Evolutionary conservation across 2,888 invertebrate species (phyloP).

Genomic region (Agrenia bidenticulata): DNA sequence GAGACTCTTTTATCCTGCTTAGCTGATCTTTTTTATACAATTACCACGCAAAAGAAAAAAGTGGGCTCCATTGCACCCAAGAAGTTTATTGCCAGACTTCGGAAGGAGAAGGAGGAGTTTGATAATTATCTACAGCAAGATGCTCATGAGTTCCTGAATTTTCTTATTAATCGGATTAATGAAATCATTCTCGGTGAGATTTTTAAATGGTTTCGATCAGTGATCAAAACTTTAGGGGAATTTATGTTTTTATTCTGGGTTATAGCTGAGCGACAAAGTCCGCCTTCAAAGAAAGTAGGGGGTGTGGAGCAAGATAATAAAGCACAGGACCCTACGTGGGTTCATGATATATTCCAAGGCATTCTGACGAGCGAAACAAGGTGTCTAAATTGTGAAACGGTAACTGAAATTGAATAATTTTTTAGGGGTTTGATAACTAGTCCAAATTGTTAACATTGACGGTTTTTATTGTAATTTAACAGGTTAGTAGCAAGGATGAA

Average conservation of each 20-base stretch:
- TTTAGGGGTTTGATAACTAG: background rate
- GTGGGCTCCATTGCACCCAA: constrained; percentile 99
- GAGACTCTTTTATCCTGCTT: constrained; percentile 97
- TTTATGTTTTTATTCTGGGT: constrained; percentile 96
- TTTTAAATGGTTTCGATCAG: no score
- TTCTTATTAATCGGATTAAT: constrained; percentile 96
- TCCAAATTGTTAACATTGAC: background rate
- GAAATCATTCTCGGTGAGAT: constrained; percentile 93
- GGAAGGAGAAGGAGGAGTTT: constrained; percentile 99
- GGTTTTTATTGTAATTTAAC: constrained; percentile 34
- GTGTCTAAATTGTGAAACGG: constrained; percentile 99
- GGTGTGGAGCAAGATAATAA: constrained; percentile 39
- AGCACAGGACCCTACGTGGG: constrained; percentile 90
- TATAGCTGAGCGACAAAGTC: constrained; percentile 71
- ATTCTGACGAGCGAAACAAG: constrained; percentile 98
- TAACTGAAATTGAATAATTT: constrained; percentile 56
- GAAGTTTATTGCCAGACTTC: constrained; percentile 95
- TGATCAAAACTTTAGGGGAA: no score
- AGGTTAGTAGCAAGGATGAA: constrained; percentile 95
- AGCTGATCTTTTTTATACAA: constrained; percentile 97
- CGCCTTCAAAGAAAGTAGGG: constrained; percentile 37
- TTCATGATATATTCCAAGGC: constrained; percentile 99
- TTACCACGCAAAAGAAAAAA: constrained; percentile 99
- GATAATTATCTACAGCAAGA: constrained; percentile 99
- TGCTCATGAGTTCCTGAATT: constrained; percentile 99